Base-by-base conservation (phyloP, 1,140 invertebrate genomes). In the Oncopodura yosiiana region DNA sequence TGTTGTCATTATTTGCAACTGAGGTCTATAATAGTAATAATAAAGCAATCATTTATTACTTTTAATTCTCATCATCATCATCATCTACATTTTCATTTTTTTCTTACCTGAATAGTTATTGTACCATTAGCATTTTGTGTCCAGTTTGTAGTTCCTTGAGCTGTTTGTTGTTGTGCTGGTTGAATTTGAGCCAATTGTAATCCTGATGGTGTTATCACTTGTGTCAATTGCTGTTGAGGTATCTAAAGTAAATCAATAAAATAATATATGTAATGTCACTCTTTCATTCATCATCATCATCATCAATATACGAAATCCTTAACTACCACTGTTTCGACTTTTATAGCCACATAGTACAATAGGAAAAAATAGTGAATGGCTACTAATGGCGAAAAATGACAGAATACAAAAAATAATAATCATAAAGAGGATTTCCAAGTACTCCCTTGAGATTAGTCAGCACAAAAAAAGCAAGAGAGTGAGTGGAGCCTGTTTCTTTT, bases 151-250 rank as follows among this genome's bases (percentile, higher is more conserved):
- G 53, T 56, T 30, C 49, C 48, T 37, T 39, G 42, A 2, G 50
- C 32, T 48, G 49, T 30, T 58, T 8, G 58, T 63, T 51, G 70
- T 23, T 70, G 69, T 61, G 69, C 60, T 48, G 56, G 53, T 55
- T 70, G 70, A 23, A 73, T 64, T 48, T 74, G 70, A 58, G 73
- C 69, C 38, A 72, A 86, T 65, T 90, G 87, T 48, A 91, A 83
- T 68, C 87, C 87, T 57, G 79, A 84, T 1, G 87, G 86, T 2
- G 86, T 88, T 11, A 92, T 77, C 29, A 92, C 86, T 67, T 86
- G 87, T 0, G 86, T 87, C 30, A 90, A 75, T 71, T 86, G 86
- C 49, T 76, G 78, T 62, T 78, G 74, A 19, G 74, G 66, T 42
- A 66, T 63, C 64, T 66, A 63, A 44, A 46, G 63, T 34, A 11